These are phyloP conservation scores for Siniperca undulata DNA, from an alignment of 2,797 vertebrate species.

Conservation along the genomic window DNA sequence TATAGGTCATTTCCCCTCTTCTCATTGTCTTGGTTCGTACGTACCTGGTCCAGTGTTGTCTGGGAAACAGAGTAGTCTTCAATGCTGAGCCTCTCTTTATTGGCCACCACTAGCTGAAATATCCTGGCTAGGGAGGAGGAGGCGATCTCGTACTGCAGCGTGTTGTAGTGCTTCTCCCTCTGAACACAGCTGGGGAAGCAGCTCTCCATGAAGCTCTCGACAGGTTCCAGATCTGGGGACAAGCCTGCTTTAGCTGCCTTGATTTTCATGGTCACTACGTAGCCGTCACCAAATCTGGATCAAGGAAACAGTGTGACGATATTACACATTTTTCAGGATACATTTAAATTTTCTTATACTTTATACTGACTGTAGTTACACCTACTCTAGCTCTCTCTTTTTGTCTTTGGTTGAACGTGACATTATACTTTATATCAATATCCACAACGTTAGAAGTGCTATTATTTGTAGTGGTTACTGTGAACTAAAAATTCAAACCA, in stretches of 20 bases:
- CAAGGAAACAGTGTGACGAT: background rate
- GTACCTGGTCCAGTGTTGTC: slow-evolving; percentile 97
- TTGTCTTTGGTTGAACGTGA: background rate
- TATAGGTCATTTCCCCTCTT: background rate
- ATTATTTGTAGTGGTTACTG: background rate
- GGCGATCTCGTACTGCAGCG: slow-evolving; percentile 93
- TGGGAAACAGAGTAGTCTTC: slow-evolving; percentile 97
- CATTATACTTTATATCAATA: background rate
- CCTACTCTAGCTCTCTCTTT: background rate
- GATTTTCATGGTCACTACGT: slow-evolving; percentile 96
- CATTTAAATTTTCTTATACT: background rate
- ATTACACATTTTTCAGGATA: background rate
- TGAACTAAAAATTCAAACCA: background rate
- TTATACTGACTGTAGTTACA: background rate
- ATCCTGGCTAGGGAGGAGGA: slow-evolving; percentile 93
- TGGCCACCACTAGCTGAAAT: slow-evolving; percentile 94
- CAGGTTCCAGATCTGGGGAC: slow-evolving; percentile 88
- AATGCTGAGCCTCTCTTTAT: slow-evolving; percentile 93
- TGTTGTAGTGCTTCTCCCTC: slow-evolving; percentile 95
- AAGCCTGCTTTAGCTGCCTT: slow-evolving; percentile 85
- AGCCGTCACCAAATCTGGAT: slow-evolving; percentile 95
- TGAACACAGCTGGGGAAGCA: slow-evolving; percentile 92
- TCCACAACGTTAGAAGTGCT: background rate
- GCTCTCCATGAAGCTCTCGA: slow-evolving; percentile 91
- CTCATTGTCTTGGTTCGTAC: background rate